Evolutionary conservation across 2,113 vertebrate species (phyloP).

Genomic region (Alethe diademata): DNA sequence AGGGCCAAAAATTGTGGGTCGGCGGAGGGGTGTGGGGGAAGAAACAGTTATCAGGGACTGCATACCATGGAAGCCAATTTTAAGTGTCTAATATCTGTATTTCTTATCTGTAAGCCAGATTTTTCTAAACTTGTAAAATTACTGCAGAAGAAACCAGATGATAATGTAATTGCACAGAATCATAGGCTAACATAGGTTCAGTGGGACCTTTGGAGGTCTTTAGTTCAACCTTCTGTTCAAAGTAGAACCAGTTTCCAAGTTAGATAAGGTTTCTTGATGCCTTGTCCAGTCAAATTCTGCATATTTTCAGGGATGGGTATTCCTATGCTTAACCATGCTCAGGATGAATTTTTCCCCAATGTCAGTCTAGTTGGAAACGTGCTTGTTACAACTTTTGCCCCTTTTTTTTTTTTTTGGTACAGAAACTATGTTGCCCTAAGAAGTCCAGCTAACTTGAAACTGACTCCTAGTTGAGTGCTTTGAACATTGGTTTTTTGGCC

Average conservation of each 20-base stretch:
- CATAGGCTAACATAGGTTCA: not conserved
- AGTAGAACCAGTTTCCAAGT: not conserved
- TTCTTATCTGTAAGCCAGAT: not conserved
- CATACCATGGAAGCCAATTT: not conserved
- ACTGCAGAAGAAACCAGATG: not conserved
- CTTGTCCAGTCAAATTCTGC: not conserved
- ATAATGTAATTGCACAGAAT: not conserved
- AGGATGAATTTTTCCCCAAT: not conserved
- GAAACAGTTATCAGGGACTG: not conserved
- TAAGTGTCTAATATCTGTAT: not conserved
- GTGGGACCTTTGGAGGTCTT: not conserved
- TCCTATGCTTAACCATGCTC: not conserved
- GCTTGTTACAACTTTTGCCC: not conserved
- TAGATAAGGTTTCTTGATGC: not conserved
- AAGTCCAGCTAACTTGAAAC: not conserved
- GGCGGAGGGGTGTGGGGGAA: fast-evolving
- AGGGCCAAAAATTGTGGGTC: not conserved
- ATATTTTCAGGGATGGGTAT: not conserved
- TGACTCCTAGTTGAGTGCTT: not conserved
- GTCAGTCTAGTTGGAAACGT: not conserved
- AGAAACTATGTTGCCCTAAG: not conserved
- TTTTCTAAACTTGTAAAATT: not conserved
- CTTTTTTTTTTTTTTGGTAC: not conserved
- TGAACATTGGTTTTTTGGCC: not conserved
- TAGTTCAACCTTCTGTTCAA: not conserved